Base-by-base conservation (phyloP, 2,113 vertebrate genomes). In the Corythoichthys haematopterus region DNA sequence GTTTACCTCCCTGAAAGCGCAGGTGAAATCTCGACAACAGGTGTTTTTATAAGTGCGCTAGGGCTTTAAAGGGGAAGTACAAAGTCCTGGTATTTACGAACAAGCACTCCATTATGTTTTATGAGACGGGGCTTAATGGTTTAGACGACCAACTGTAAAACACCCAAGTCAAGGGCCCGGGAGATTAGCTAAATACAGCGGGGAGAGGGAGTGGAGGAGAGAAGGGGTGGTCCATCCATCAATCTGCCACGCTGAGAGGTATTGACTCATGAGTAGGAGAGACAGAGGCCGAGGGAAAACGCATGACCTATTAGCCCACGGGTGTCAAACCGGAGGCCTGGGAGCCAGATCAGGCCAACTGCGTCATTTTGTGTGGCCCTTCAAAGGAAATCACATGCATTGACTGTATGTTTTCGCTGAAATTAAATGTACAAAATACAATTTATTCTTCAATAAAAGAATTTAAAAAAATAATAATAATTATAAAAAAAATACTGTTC, bases 21-120 rank as follows among this genome's bases (percentile, higher is more conserved):
- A 88, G 85, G 84, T 84, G 80, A 85, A 80, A 87, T 72, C 57
- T 75, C 48, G 6, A 63, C 81, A 85, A 83, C 88, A 87, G 84
- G 88, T 90, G 87, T 70, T 87, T 90, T 89, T 84, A 90, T 65
- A 72, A 77, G 71, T 48, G 70, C 71, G 80, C 78, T 77, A 58
- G 40, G 66, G 67, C 80, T 88, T 88, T 84, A 84, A 87, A 86
- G 55, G 56, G 69, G 69, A 88, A 82, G 83, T 87, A 83, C 69
- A 82, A 88, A 85, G 71, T 87, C 61, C 64, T 72, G 75, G 80
- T 87, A 88, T 90, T 90, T 85, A 84, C 37, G 52, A 75, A 79
- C 60, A 75, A 80, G 74, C 79, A 79, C 85, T 86, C 84, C 78
- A 90, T 88, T 84, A 91, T 80, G 77, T 83, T 91, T 90, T 91